Base-by-base conservation (phyloP, 2,113 vertebrate genomes). In the Catharus fuscescens region DNA sequence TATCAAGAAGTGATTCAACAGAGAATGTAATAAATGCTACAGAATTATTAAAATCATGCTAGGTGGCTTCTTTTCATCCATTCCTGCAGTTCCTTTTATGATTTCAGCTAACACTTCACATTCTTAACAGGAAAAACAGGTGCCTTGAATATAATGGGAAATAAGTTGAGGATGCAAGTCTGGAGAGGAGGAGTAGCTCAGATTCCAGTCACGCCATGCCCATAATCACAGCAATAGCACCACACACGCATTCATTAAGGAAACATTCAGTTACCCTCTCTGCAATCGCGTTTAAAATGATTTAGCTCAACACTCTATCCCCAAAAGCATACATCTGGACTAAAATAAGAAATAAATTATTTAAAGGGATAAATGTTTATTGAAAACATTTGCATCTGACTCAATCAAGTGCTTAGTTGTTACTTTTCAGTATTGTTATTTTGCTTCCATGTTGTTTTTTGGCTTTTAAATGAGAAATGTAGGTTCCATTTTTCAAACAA, bases 321-420 rank as follows among this genome's bases (percentile, higher is more conserved):
- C 84, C 83, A 90, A 95, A 93, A 96, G 90, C 52, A 80, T 78
- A 85, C 86, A 50, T 78, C 72, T 76, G 76, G 81, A 66, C 59
- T 71, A 67, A 97, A 92, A 90, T 42, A 95, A 93, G 90, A 96
- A 94, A 93, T 84, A 92, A 88, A 95, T 90, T 85, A 86, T 88
- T 88, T 91, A 56, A 92, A 88, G 60, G 48, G 88, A 88, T 89
- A 80, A 91, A 82, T 60, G 76, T 88, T 96, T 96, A 88, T 83
- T 92, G 95, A 86, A 97, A 97, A 94, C 73, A 95, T 94, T 96
- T 93, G 86, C 90, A 85, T 96, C 80, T 40, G 59, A 86, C 78
- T 70, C 83, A 71, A 50, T 65, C 81, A 42, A 57, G 52, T 64
- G 64, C 29, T 84, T 72, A 77, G 76, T n/a, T 86, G 83, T 74